phyloP scores from a whole-genome alignment of 1,140 invertebrate species.

The Drosophila yakuba region DNA sequence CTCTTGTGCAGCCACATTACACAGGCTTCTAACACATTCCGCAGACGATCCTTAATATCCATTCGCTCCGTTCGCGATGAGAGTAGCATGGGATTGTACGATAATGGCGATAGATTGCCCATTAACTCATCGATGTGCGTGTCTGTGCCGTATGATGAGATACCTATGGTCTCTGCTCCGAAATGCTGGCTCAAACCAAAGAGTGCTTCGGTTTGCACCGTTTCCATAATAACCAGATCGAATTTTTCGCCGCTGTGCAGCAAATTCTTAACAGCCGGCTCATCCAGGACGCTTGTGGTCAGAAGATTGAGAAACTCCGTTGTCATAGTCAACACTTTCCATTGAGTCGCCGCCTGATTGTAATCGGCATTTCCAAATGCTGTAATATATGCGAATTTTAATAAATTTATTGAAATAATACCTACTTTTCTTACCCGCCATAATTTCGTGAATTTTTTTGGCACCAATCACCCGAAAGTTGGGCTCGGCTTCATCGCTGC shows the following conservation, averaged over 20 bases:
- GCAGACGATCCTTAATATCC: constrained; percentile 83
- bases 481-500: constrained; percentile 58
- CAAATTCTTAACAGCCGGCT: constrained; percentile 47
- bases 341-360: constrained; percentile 38
- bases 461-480: constrained; percentile 83
- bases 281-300: constrained; percentile 69
- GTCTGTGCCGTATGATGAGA: constrained; percentile 74
- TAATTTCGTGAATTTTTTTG: constrained; percentile 63
- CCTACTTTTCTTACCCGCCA: constrained; percentile 44
- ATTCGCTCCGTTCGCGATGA: constrained; percentile 79
- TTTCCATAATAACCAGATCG: constrained; percentile 74
- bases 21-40: constrained; percentile 75
- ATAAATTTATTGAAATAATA: not conserved
- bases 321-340: constrained; percentile 51
- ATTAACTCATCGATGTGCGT: constrained; percentile 70
- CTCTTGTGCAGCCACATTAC: constrained; percentile 44
- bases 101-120: constrained; percentile 70
- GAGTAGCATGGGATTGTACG: constrained; percentile 81
- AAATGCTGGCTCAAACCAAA: constrained; percentile 77
- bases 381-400: not conserved
- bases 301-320: constrained; percentile 63
- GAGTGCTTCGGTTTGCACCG: constrained; percentile 69
- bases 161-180: constrained; percentile 68
- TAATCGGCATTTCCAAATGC: constrained; percentile 36
- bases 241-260: constrained; percentile 47